Evolutionary conservation across 2,888 invertebrate genomes (phyloP), one percentile per base, ranked within the genome.

Genomic region (Colostygia pectinataria): DNA sequence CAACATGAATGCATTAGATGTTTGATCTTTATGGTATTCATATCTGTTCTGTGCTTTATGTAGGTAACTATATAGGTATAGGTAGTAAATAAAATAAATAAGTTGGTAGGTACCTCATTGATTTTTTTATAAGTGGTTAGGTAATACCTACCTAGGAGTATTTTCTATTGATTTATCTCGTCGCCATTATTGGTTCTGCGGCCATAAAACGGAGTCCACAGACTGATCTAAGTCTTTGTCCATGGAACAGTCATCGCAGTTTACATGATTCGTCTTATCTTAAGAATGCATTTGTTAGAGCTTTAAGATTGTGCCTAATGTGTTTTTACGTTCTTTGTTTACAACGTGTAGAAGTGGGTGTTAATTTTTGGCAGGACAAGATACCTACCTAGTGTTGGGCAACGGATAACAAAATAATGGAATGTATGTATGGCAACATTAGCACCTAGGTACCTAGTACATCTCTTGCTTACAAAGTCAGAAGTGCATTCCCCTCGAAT

Each of bases 191-290:
- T 51, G 56, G 59, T 60, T 64, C 58, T 52, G 59, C 57, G 60
- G 61, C 53, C 61, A 63, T 67, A 71, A 63, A 70, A 71, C 71
- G 74, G 69, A 59, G 15, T 62, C 53, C 62, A 63, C 68, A 71
- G 65, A 71, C 71, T 71, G 74, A 69, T 58, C 40, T n/a, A n/a
- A 49, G 65, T 55, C 76, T 74, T 78, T 77, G 77, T 77, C 77
- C 65, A 75, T 77, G 73, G 71, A 71, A 72, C 68, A 52, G 37
- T 46, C 46, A 46, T 32, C 40, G 66, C 68, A 68, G 67, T 73
- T 69, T 70, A 70, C 72, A 72, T 63, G 64, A 51, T 59, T 59
- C 66, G 61, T 52, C 75, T 83, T 85, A 84, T 85, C 85, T 83
- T 53, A 74, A 70, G 82, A 84, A 85, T 81, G 83, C 70, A 65